These are phyloP conservation scores for Chrysina gloriosa DNA, from an alignment of 2,888 invertebrate genomes.

Conservation along the genomic window DNA sequence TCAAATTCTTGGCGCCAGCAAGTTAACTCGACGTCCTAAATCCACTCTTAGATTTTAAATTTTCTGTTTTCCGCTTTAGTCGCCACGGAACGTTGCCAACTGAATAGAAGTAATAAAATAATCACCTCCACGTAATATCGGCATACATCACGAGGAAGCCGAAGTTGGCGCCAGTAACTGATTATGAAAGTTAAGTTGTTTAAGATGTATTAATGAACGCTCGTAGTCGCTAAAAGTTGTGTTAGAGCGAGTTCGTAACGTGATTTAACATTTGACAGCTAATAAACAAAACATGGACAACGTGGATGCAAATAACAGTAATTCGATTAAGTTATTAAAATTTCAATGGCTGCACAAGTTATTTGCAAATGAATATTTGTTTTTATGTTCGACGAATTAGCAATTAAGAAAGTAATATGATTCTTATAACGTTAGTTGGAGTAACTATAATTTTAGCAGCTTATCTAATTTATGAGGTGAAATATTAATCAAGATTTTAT, in stretches of 20 bases:
- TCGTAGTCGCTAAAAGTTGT: neutral
- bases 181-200: constrained; percentile 13
- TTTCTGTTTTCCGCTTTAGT: constrained; percentile 27
- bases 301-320: neutral
- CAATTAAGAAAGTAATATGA: neutral
- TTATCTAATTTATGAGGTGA: neutral
- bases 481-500: neutral
- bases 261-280: constrained; percentile 22
- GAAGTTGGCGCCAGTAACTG: constrained; percentile 22
- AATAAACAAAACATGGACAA: constrained; percentile 18
- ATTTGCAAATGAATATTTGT: constrained; percentile 1
- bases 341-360: neutral
- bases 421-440: neutral
- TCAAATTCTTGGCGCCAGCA: constrained; percentile 21
- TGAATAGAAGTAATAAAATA: constrained; percentile 10
- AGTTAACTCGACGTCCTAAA: neutral
- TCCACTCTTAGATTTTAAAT: neutral
- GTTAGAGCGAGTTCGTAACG: neutral
- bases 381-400: neutral
- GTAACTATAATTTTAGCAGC: neutral
- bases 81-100: constrained; percentile 3
- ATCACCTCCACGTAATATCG: constrained; percentile 18
- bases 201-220: constrained; percentile 27
- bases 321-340: neutral
- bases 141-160: constrained; percentile 1